These are phyloP conservation scores for Cyaniris semiargus DNA, from an alignment of 2,888 invertebrate species.

Conservation along the genomic window DNA sequence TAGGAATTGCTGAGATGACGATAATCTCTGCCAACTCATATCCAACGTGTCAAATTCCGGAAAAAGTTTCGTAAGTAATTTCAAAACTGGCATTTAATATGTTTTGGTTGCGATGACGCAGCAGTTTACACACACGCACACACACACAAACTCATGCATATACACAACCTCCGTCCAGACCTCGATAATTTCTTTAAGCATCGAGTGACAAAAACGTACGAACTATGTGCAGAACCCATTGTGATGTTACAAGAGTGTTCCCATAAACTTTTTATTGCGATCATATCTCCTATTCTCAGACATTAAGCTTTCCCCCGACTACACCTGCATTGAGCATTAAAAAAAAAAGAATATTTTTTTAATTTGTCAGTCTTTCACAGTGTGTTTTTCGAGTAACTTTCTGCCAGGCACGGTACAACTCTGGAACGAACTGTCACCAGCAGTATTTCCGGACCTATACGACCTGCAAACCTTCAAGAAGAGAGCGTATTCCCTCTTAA, in stretches of 20 bases:
- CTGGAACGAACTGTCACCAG: too few species aligned
- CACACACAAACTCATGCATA: neutral
- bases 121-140: neutral
- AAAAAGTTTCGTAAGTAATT: slow-evolving; percentile 12
- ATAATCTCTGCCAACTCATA: neutral
- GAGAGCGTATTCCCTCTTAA: too few species aligned
- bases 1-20: neutral
- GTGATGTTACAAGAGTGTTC: neutral
- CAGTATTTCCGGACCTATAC: too few species aligned
- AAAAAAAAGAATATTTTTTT: neutral
- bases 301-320: neutral
- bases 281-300: neutral
- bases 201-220: slow-evolving; percentile 12
- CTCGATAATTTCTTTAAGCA: slow-evolving; percentile 10
- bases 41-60: neutral
- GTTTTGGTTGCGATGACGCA: slow-evolving; percentile 11
- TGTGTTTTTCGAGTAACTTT: too few species aligned
- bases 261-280: neutral
- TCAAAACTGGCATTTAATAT: slow-evolving; percentile 18
- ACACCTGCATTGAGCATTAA: neutral
- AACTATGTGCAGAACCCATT: neutral
- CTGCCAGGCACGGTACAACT: too few species aligned
- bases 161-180: neutral
- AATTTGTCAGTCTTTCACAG: too few species aligned
- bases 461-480: too few species aligned